These are phyloP conservation scores for Spodoptera litura DNA, from an alignment of 1,140 invertebrate species.

Conservation along the genomic window DNA sequence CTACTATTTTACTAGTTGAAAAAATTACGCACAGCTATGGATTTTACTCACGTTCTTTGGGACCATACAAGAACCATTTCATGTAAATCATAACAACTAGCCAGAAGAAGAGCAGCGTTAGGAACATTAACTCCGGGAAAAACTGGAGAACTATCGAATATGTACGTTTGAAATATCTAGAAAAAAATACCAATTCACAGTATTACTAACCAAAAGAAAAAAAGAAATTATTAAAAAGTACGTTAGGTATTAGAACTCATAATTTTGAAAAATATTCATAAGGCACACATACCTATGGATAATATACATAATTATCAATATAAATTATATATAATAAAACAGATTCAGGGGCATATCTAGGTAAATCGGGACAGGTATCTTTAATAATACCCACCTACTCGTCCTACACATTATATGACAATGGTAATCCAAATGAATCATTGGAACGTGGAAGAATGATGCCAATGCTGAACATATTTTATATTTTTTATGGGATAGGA, in stretches of 20 bases:
- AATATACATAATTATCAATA: too few relatives aligned
- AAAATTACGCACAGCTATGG: not conserved
- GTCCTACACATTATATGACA: too few relatives aligned
- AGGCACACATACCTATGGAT: too few relatives aligned
- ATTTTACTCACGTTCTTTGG: conserved; percentile 73
- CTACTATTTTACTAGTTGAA: not conserved
- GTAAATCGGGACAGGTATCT: too few relatives aligned
- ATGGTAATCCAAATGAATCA: too few relatives aligned
- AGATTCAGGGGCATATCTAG: too few relatives aligned
- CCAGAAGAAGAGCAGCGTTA: conserved; percentile 94
- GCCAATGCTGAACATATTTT: too few relatives aligned
- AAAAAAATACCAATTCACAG: conserved; percentile 54
- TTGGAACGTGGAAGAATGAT: too few relatives aligned
- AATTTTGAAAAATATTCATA: not conserved
- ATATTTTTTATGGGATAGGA: too few relatives aligned
- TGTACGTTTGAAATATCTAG: conserved; percentile 90
- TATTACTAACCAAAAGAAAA: not conserved
- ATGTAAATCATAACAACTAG: conserved; percentile 93
- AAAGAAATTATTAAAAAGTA: too few relatives aligned
- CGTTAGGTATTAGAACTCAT: not conserved
- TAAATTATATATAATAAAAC: too few relatives aligned
- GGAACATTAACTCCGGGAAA: conserved; percentile 94
- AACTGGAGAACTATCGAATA: conserved; percentile 93
- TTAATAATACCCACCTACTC: too few relatives aligned
- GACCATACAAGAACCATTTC: conserved; percentile 93